A percentile compares a stretch with the other conserved stretches of the same genome.
These are phyloP conservation scores for Zelleria hepariella DNA, from an alignment of 2,888 invertebrate genomes.

Conservation along the genomic window DNA sequence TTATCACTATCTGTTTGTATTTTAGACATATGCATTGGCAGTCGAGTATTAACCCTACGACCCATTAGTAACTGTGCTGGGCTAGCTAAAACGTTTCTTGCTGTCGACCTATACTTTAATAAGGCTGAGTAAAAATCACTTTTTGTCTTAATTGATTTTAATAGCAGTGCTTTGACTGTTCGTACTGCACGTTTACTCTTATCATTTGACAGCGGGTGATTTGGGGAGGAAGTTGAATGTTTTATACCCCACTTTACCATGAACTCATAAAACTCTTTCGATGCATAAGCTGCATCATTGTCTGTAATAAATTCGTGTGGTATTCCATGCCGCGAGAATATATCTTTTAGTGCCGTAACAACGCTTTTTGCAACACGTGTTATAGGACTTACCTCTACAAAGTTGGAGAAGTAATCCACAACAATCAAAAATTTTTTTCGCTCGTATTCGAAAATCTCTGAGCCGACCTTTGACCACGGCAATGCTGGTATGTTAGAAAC, in stretches of 20 bases:
- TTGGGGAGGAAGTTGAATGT: background rate
- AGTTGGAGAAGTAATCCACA: constrained; percentile 17
- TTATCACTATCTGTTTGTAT: background rate
- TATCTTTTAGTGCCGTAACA: constrained; percentile 12
- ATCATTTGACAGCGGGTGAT: background rate
- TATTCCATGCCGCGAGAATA: constrained; percentile 11
- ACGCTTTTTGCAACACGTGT: background rate
- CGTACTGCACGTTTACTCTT: background rate
- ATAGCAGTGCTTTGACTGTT: background rate
- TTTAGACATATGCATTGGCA: background rate
- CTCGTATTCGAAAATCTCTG: constrained; percentile 15
- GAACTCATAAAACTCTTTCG: no score
- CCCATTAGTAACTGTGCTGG: background rate
- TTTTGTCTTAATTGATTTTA: background rate
- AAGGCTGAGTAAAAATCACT: background rate
- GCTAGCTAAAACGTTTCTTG: background rate
- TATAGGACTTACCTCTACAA: constrained; percentile 12
- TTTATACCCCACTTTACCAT: background rate
- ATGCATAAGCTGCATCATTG: constrained; percentile 1
- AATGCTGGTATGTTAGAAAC: constrained; percentile 11
- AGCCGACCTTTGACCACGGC: constrained; percentile 15
- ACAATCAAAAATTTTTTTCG: constrained; percentile 15
- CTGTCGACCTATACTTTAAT: background rate
- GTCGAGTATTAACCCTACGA: background rate
- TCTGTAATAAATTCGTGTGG: background rate